A percentile compares a stretch with the other conserved stretches of the same genome.
phyloP scores from a whole-genome alignment of 2,113 vertebrate genomes.

The Trematomus loennbergii region DNA sequence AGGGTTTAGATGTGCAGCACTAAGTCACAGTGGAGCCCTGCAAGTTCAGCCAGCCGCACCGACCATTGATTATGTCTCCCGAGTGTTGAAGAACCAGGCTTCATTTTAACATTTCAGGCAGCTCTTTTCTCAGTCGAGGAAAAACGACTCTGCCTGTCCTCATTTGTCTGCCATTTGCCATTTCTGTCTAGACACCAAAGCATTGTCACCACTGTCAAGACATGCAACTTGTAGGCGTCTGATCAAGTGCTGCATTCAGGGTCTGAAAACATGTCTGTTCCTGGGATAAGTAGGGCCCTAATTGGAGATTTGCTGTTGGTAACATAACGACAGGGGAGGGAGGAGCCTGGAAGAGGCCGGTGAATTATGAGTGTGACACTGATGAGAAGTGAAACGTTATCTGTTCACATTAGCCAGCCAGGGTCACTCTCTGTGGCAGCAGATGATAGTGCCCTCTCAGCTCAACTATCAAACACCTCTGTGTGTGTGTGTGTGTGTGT shows the following conservation, averaged over 20 bases:
- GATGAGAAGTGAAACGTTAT: constrained; percentile 68
- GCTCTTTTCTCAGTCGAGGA: constrained; percentile 12
- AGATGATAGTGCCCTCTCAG: constrained; percentile 48
- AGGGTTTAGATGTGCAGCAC: constrained; percentile 42
- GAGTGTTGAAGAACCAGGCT: constrained; percentile 30
- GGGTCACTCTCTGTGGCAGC: constrained; percentile 55
- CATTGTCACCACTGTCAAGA: constrained; percentile 1
- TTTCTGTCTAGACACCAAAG: constrained; percentile 19
- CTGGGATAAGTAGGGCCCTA: background rate
- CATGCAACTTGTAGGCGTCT: constrained; percentile 31
- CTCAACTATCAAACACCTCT: constrained; percentile 51
- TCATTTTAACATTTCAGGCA: constrained; percentile 54
- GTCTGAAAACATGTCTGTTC: constrained; percentile 27
- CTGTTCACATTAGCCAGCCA: constrained; percentile 58
- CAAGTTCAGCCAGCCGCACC: constrained; percentile 45
- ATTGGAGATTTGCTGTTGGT: constrained; percentile 18
- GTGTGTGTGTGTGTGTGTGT: constrained; percentile 9
- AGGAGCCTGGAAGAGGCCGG: constrained; percentile 12
- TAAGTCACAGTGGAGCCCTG: constrained; percentile 46
- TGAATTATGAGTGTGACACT: constrained; percentile 59
- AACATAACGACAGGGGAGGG: constrained; percentile 28
- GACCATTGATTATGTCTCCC: constrained; percentile 58
- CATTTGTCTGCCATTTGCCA: background rate
- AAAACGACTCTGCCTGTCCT: constrained; percentile 10
- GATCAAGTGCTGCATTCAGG: constrained; percentile 20